Conservation (phyloP, 1,140 invertebrate species). For the Zaprionus camerounensis region DNA sequence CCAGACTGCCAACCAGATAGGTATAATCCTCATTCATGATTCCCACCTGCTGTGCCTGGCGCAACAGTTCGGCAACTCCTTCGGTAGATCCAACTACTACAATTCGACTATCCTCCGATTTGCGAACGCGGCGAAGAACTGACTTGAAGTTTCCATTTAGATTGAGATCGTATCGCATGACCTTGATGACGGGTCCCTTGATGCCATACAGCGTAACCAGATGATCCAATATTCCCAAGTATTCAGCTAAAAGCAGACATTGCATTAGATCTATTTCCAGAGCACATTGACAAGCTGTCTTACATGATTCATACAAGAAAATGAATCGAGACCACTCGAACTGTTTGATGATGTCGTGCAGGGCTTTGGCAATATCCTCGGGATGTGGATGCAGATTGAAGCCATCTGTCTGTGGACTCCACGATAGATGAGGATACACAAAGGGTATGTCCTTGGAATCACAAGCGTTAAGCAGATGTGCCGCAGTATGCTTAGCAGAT, state of each 20-base stretch:
- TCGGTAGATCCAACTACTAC: slow-evolving; percentile 90
- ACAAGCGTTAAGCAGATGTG: slow-evolving; percentile 93
- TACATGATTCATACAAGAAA: slow-evolving; percentile 91
- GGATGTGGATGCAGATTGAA: slow-evolving; percentile 94
- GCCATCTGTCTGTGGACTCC: slow-evolving; percentile 85
- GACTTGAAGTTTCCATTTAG: slow-evolving; percentile 84
- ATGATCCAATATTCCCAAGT: slow-evolving; percentile 90
- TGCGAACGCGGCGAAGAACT: slow-evolving; percentile 85
- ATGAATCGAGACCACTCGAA: slow-evolving; percentile 94
- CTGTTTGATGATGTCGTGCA: slow-evolving; percentile 89
- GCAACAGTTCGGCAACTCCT: slow-evolving; percentile 88
- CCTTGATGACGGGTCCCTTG: slow-evolving; percentile 85
- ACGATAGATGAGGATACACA: slow-evolving; percentile 89
- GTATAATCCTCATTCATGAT: slow-evolving; percentile 91
- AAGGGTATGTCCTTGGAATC: slow-evolving; percentile 95
- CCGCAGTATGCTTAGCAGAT: slow-evolving; percentile 87
- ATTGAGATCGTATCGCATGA: slow-evolving; percentile 86
- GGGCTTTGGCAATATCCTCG: slow-evolving; percentile 88
- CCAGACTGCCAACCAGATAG: slow-evolving; percentile 91
- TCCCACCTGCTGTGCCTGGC: slow-evolving; percentile 92
- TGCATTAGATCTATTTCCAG: neutral
- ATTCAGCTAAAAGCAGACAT: slow-evolving; percentile 68
- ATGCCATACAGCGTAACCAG: slow-evolving; percentile 89
- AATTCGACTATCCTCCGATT: slow-evolving; percentile 89
- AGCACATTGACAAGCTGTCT: neutral